A percentile compares a stretch with the other conserved stretches of the same genome.
Conservation (phyloP, 2,113 vertebrate genomes). For the Corydoras sp. region DNA sequence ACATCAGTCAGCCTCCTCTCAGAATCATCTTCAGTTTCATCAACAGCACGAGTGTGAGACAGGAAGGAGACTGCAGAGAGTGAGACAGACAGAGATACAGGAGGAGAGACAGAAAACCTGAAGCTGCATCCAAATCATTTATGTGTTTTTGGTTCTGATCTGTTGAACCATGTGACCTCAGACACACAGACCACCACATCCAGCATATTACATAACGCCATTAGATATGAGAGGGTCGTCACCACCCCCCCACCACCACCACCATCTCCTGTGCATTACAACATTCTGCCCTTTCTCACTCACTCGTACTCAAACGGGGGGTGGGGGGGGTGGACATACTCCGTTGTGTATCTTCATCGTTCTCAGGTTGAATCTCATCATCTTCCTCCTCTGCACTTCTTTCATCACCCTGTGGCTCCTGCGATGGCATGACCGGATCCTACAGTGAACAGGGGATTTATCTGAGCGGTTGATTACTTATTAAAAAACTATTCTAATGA, state of each 20-base stretch:
- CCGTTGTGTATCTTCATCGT: conserved; percentile 39
- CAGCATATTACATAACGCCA: too few species aligned
- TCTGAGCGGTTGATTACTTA: too few species aligned
- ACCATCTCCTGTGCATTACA: too few species aligned
- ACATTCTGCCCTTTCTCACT: too few species aligned
- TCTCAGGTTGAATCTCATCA: conserved; percentile 54
- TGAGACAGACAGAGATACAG: conserved; percentile 17
- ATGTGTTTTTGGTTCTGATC: too few species aligned
- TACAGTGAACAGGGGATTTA: background rate
- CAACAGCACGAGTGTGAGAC: conserved; percentile 78
- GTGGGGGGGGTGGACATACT: background rate
- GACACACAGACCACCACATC: too few species aligned
- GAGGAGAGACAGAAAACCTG: background rate
- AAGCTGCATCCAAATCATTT: too few species aligned
- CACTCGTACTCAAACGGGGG: background rate
- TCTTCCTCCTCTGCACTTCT: background rate
- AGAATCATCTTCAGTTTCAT: conserved; percentile 78
- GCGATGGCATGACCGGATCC: background rate
- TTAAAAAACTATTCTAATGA: too few species aligned
- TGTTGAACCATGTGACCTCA: too few species aligned
- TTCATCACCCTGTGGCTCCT: background rate
- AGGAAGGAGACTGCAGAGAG: conserved; percentile 74
- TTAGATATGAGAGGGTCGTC: too few species aligned
- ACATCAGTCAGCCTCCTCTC: conserved; percentile 68
- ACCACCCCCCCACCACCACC: too few species aligned